These are phyloP conservation scores for Formica aserva DNA, from an alignment of 2,888 invertebrate genomes.

Conservation along the genomic window DNA sequence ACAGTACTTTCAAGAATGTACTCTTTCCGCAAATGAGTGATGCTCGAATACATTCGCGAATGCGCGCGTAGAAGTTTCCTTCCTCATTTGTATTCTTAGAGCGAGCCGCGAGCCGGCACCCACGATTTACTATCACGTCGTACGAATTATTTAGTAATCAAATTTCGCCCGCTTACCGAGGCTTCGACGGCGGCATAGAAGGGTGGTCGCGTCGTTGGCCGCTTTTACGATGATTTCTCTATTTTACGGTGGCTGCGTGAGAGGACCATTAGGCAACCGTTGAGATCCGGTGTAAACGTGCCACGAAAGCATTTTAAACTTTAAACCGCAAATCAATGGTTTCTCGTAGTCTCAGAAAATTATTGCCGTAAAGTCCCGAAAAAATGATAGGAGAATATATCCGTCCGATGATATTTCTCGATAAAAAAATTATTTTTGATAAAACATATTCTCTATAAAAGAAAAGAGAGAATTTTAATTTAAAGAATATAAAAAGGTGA, in stretches of 20 bases:
- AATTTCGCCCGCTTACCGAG: constrained; percentile 78
- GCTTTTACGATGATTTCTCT: constrained; percentile 83
- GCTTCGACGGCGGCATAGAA: constrained; percentile 58
- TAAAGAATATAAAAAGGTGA: background rate
- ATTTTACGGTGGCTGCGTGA: constrained; percentile 84
- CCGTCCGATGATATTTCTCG: background rate
- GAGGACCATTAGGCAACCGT: constrained; percentile 76
- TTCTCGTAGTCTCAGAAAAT: constrained; percentile 11
- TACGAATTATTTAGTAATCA: constrained; percentile 86
- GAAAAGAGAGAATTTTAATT: background rate
- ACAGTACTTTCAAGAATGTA: background rate
- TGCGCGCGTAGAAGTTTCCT: constrained; percentile 77
- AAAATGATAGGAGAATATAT: background rate
- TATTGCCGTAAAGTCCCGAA: background rate
- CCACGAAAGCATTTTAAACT: constrained; percentile 57
- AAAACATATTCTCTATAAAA: background rate
- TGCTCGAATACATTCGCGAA: constrained; percentile 23
- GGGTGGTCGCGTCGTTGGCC: constrained; percentile 66
- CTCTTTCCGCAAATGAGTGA: constrained; percentile 15
- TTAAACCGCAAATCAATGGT: constrained; percentile 11
- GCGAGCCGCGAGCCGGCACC: constrained; percentile 75
- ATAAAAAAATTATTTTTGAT: background rate
- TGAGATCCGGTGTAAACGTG: constrained; percentile 66
- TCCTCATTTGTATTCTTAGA: constrained; percentile 85
- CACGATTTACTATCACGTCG: constrained; percentile 85